Conservation (phyloP, 2,888 invertebrate species). For the Mesoligia furuncula region DNA sequence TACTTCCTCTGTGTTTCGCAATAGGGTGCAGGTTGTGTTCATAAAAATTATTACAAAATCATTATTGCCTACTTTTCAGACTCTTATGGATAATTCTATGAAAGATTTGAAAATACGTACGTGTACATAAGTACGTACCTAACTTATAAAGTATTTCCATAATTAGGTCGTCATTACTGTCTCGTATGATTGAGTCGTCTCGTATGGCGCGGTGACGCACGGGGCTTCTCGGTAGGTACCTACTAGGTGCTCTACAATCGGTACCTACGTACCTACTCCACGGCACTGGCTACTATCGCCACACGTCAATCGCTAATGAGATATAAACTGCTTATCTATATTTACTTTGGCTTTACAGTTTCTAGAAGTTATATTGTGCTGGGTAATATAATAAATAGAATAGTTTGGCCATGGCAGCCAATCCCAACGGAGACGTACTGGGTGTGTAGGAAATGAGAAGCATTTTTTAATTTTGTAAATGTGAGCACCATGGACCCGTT, state of each 20-base stretch:
- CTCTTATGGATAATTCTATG: not conserved
- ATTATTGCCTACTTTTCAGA: not conserved
- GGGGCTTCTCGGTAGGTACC: not conserved
- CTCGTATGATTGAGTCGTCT: not conserved
- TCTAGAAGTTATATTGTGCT: not conserved
- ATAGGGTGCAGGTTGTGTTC: not conserved
- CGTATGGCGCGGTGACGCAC: slow-evolving; percentile 32
- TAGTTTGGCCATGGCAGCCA: too few species aligned
- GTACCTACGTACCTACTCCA: not conserved
- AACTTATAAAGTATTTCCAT: not conserved
- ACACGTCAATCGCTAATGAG: slow-evolving; percentile 22
- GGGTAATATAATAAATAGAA: too few species aligned
- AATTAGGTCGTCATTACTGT: slow-evolving; percentile 8
- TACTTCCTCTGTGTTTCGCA: too few species aligned
- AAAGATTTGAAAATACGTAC: not conserved
- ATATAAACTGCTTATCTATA: slow-evolving; percentile 21
- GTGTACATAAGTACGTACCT: not conserved
- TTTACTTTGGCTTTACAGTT: not conserved
- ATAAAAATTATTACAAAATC: not conserved
- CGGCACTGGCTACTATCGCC: not conserved
- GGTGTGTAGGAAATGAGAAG: not conserved
- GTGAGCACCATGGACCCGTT: not conserved
- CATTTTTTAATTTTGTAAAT: not conserved
- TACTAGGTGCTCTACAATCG: not conserved
- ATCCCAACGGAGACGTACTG: too few species aligned